Base-by-base conservation (phyloP, 2,797 vertebrate species). In the Mastacembelus armatus region DNA sequence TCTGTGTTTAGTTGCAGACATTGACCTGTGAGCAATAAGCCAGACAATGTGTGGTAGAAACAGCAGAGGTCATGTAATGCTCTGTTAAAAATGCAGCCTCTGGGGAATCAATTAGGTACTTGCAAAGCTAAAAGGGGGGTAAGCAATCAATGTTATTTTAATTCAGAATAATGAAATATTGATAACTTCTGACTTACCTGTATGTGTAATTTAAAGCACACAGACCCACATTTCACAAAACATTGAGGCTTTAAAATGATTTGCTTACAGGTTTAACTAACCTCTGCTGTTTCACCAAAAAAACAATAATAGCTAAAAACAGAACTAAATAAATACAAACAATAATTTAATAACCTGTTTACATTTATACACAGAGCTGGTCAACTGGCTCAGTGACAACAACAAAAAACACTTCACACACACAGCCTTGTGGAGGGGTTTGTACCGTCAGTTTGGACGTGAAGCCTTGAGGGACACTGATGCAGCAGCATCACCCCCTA, bases 281-380 rank as follows among this genome's bases (percentile, higher is more conserved):
- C 83, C 66, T 68, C 58, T 75, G 65, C 72, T 66, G 65, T 18
- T 80, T 85, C 54, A 24, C 65, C 49, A 67, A 44, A 33, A 2
- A n/a, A 45, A 61, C 43, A 10, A 38, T 49, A 47, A 54, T 0
- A 49, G 65, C 56, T 24, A 35, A 15, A 71, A 2, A 2, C 57
- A 74, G 66, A 59, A 63, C 19, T 62, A 69, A 78, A 83, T 83
- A 83, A 85, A 89, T 74, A 74, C 75, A 66, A 52, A 16, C 30
- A 92, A 93, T 94, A 93, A 93, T 71, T 93, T 93, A 93, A 92
- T 81, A 63, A 62, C 24, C 64, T 81, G 90, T 91, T 81, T 85
- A 90, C 83, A 90, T 90, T 84, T 82, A 77, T 89, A 92, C 85
- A 91, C 55, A 85, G 63, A 78, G 71, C 72, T 44, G 56, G 52